Evolutionary conservation across 2,888 invertebrate genomes (phyloP).

Genomic region (Agriopis leucophaearia): DNA sequence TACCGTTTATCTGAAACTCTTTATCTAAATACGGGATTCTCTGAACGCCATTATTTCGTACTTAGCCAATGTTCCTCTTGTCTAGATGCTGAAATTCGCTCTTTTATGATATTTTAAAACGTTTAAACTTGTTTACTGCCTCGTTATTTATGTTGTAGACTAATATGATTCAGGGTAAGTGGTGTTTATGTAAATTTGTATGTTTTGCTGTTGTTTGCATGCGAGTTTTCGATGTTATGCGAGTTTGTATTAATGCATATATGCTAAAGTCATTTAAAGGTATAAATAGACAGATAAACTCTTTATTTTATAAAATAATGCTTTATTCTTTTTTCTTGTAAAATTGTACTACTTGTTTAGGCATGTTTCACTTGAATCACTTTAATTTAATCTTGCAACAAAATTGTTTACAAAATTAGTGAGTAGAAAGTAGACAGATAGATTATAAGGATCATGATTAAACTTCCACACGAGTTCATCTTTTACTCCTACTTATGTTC

Average conservation of each 20-base stretch:
- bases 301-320: no score
- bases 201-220: neutral
- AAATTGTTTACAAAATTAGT: no score
- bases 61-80: slow-evolving; percentile 55
- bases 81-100: slow-evolving; percentile 50
- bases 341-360: no score
- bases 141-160: slow-evolving; percentile 35
- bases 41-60: slow-evolving; percentile 53
- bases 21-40: slow-evolving; percentile 79
- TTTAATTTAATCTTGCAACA: no score
- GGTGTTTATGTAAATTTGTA: slow-evolving; percentile 36
- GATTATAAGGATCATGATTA: no score
- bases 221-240: neutral
- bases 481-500: no score
- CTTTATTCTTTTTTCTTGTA: no score
- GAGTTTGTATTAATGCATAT: neutral
- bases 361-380: no score
- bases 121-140: slow-evolving; percentile 37
- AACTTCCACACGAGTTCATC: no score
- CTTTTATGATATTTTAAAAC: slow-evolving; percentile 45
- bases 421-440: no score
- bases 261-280: neutral
- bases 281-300: no score
- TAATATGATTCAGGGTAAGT: slow-evolving; percentile 44
- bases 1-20: slow-evolving; percentile 76